phyloP scores from a whole-genome alignment of 2,797 vertebrate genomes.

The Dromococcyx pavoninus region DNA sequence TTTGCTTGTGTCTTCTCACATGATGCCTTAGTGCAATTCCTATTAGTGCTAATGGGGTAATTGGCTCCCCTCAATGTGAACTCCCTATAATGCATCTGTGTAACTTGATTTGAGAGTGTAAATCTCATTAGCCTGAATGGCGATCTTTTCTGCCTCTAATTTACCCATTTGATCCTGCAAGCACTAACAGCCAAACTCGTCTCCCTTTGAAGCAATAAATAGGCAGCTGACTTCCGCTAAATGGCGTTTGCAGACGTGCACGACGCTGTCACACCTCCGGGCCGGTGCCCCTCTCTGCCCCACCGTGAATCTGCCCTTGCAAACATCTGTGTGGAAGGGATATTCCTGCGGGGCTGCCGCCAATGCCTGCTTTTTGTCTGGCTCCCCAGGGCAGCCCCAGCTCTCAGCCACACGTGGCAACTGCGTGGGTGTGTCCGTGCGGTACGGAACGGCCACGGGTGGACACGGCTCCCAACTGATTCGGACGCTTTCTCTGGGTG shows the following conservation, averaged over 20 bases:
- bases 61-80: conserved; percentile 51
- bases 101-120: conserved; percentile 69
- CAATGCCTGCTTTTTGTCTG: neutral
- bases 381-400: neutral
- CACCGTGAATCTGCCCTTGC: neutral
- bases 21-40: conserved; percentile 52
- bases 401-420: neutral
- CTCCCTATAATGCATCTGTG: conserved; percentile 58
- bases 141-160: conserved; percentile 58
- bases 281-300: neutral
- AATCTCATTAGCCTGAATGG: conserved; percentile 61
- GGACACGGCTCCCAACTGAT: fast-evolving
- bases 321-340: neutral
- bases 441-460: fast-evolving
- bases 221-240: conserved; percentile 28
- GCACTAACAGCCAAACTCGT: conserved; percentile 31
- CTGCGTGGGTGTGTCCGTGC: neutral
- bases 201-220: conserved; percentile 32
- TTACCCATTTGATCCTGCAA: conserved; percentile 58
- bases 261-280: neutral
- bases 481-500: neutral
- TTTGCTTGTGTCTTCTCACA: conserved; percentile 28
- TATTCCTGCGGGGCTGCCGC: neutral
- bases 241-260: neutral
- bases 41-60: conserved; percentile 65